Percentiles rank a stretch among this genome's conserved stretches.
phyloP scores from a whole-genome alignment of 2,113 vertebrate genomes.

The Pelecanoides urinatrix region DNA sequence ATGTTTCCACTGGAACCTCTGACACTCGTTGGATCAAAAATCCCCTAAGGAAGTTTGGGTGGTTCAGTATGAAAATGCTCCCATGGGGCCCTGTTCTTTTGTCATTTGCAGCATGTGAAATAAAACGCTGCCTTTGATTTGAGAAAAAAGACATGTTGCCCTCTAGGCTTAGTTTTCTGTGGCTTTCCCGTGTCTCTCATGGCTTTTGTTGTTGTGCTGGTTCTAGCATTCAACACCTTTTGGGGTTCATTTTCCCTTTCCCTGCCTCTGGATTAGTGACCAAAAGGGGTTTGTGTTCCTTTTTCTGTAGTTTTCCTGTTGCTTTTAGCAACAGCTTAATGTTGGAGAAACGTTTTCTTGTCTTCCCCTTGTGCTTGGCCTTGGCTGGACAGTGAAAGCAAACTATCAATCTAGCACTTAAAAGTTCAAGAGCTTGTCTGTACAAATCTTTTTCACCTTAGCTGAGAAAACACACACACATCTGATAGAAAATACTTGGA shows the following conservation, averaged over 20 bases:
- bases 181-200: neutral
- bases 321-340: neutral
- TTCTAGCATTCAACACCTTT: neutral
- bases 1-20: conserved; percentile 19
- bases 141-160: neutral
- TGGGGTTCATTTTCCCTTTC: neutral
- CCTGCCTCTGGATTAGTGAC: neutral
- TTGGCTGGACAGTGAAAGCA: neutral
- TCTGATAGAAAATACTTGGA: neutral
- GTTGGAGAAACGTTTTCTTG: neutral
- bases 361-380: neutral
- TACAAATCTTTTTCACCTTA: neutral
- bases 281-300: neutral
- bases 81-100: neutral
- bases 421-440: neutral
- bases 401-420: neutral
- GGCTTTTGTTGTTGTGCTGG: neutral
- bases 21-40: neutral
- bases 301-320: neutral
- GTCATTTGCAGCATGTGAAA: neutral
- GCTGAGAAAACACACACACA: neutral
- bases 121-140: conserved; percentile 9
- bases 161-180: neutral
- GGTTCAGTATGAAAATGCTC: neutral
- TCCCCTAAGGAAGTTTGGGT: neutral